Evolutionary conservation across 2,888 invertebrate species (phyloP).

Genomic region (Lampropteryx suffumata): DNA sequence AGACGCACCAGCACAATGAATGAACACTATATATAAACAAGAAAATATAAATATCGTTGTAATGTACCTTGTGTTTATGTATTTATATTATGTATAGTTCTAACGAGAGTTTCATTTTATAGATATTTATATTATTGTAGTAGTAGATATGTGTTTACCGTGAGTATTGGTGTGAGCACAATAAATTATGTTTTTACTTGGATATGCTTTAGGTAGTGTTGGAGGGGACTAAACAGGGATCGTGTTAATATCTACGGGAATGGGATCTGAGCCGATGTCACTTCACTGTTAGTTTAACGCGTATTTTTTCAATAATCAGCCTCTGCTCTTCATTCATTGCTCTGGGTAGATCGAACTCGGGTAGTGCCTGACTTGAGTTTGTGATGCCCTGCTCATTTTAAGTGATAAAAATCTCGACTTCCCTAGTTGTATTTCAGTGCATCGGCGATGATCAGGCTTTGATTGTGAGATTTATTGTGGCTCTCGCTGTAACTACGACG

Average conservation of each 20-base stretch:
- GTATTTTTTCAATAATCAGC: slow-evolving; percentile 24
- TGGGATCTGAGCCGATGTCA: slow-evolving; percentile 49
- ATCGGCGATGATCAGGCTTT: slow-evolving; percentile 35
- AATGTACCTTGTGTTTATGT: slow-evolving; percentile 52
- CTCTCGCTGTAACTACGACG: slow-evolving; percentile 38
- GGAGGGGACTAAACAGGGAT: slow-evolving; percentile 75
- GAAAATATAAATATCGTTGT: slow-evolving; percentile 39
- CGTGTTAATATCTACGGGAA: slow-evolving; percentile 47
- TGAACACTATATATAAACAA: slow-evolving; percentile 49
- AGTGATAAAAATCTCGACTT: slow-evolving; percentile 29
- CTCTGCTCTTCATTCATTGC: slow-evolving; percentile 27
- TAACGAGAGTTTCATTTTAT: slow-evolving; percentile 59
- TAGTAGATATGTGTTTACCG: slow-evolving; percentile 56
- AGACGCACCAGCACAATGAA: slow-evolving; percentile 75
- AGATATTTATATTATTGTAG: slow-evolving; percentile 52
- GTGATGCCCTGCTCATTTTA: slow-evolving; percentile 22
- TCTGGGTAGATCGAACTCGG: slow-evolving; percentile 5
- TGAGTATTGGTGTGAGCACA: slow-evolving; percentile 76
- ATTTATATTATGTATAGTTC: slow-evolving; percentile 57
- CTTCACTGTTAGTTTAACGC: slow-evolving; percentile 29
- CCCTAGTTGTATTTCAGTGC: slow-evolving; percentile 24
- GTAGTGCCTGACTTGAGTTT: slow-evolving; percentile 25
- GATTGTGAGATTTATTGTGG: slow-evolving; percentile 38
- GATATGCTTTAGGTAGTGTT: slow-evolving; percentile 63
- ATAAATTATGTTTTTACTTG: slow-evolving; percentile 58